phyloP scores from a whole-genome alignment of 2,797 vertebrate species.

The Lutjanus campechanus region DNA sequence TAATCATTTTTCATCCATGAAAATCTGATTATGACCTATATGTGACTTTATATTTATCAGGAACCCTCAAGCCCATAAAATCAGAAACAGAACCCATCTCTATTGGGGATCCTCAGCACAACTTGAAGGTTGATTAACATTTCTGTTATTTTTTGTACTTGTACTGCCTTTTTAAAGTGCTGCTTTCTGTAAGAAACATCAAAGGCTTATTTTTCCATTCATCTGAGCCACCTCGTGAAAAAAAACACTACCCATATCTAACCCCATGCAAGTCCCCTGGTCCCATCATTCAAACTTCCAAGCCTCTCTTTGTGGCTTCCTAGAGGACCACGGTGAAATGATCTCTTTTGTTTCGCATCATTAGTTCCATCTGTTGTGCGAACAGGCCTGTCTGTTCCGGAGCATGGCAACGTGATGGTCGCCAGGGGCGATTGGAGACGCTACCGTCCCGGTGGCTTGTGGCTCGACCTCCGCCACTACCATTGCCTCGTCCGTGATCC shows the following conservation, averaged over 20 bases:
- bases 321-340: slow-evolving; percentile 86
- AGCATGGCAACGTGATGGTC: slow-evolving; percentile 87
- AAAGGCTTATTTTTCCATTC: slow-evolving; percentile 75
- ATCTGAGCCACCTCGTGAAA: slow-evolving; percentile 74
- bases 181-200: slow-evolving; percentile 76
- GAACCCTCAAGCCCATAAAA: slow-evolving; percentile 44
- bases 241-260: slow-evolving; percentile 69
- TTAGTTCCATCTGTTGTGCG: slow-evolving; percentile 93
- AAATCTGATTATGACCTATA: slow-evolving; percentile 27
- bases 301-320: slow-evolving; percentile 85
- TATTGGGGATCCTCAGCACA: slow-evolving; percentile 33
- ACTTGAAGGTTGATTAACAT: slow-evolving; percentile 62
- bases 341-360: slow-evolving; percentile 94
- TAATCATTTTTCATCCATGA: slow-evolving; percentile 16
- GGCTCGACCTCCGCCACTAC: slow-evolving; percentile 80
- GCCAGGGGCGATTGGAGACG: slow-evolving; percentile 84
- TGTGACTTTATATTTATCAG: slow-evolving; percentile 58
- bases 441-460: slow-evolving; percentile 78
- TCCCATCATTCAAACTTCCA: slow-evolving; percentile 87
- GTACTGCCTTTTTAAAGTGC: slow-evolving; percentile 58
- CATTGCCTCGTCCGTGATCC: slow-evolving; percentile 69
- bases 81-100: slow-evolving; percentile 36
- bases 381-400: slow-evolving; percentile 86
- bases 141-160: slow-evolving; percentile 68
- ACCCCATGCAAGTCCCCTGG: slow-evolving; percentile 79